Base-by-base conservation (phyloP, 2,888 invertebrate genomes). In the Hydraecia micacea region DNA sequence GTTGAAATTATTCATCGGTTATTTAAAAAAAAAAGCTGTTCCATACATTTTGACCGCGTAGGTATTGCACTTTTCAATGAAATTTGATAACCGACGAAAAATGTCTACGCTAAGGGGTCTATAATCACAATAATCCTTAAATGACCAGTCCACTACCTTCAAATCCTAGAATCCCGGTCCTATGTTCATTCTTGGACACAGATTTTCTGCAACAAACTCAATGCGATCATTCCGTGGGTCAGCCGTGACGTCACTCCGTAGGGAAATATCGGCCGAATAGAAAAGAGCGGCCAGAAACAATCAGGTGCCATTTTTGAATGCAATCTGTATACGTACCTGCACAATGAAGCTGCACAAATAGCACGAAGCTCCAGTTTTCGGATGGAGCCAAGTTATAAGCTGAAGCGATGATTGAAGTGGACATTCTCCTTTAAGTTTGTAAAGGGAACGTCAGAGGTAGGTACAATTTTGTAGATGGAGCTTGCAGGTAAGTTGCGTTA, bases 261-360 rank as follows among this genome's bases (percentile, higher is more conserved):
- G 73, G 73, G 84, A 73, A 73, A 70, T 71, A 60, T 66, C 42
- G 52, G 63, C 49, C 67, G 69, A 87, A 87, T 77, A 77, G 77
- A 78, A 70, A 78, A 73, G 67, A 72, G 42, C 42, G 60, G 28
- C 75, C 70, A 79, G 73, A 80, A 86, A 89, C 80, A 83, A 82
- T 86, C 71, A 80, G 67, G 73, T 80, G 69, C 63, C 11, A 78
- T 84, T 86, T 88, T 87, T 81, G 73, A 68, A 80, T 75, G 73
- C 81, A 75, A 81, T 85, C 55, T 75, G 81, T 88, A 79, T 85
- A 80, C 80, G 75, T 80, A 80, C 83, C 83, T 87, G 75, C 81
- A 88, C 84, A 89, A 86, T 88, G 86, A 89, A 88, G 80, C 81
- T 70, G 87, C 88, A 88, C 86, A 85, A 88, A 87, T 82, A 87